Conservation (phyloP, 1,140 invertebrate genomes). For the Lepidurus packardi region DNA sequence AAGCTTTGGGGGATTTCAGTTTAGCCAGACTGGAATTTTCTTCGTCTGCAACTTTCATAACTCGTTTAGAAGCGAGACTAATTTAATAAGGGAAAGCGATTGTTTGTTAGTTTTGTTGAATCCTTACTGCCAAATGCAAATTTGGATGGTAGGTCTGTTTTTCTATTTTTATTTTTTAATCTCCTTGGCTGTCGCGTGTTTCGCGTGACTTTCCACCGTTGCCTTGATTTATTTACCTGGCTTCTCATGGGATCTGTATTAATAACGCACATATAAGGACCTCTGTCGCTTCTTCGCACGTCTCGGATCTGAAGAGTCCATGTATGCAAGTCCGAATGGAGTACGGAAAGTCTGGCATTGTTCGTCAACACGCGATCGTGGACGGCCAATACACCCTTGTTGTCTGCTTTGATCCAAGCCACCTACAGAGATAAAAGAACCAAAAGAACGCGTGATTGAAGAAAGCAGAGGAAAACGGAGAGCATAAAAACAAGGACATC, state of each 20-base stretch:
- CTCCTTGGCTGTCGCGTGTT: neutral
- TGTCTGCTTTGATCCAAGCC: slow-evolving; percentile 87
- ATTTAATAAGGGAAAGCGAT: slow-evolving; percentile 30
- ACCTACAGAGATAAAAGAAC: slow-evolving; percentile 53
- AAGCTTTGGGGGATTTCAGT: neutral
- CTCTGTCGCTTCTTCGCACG: slow-evolving; percentile 74
- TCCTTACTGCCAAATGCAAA: neutral
- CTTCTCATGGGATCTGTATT: slow-evolving; percentile 90
- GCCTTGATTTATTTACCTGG: slow-evolving; percentile 57
- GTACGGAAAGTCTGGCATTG: slow-evolving; percentile 74
- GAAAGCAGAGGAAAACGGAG: too few relatives aligned
- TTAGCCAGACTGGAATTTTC: neutral
- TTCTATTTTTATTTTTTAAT: neutral
- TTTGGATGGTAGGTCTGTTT: slow-evolving; percentile 16
- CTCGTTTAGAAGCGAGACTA: slow-evolving; percentile 17
- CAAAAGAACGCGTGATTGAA: neutral
- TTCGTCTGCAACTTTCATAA: neutral
- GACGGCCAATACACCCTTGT: slow-evolving; percentile 82
- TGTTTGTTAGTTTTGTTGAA: neutral
- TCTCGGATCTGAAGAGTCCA: slow-evolving; percentile 79
- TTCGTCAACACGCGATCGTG: slow-evolving; percentile 88
- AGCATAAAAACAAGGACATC: neutral
- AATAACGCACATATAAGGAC: slow-evolving; percentile 82
- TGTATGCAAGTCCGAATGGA: slow-evolving; percentile 78
- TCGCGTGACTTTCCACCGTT: neutral